Percentiles rank a stretch among this genome's conserved stretches.
Conservation (phyloP, 1,140 invertebrate genomes). For the fruit fly (Drosophila melanogaster) region Release_6_plus_ISO1_MT NC_004354.4:938501-939000, state of each 20-base stretch:
- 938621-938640: constrained; percentile 35
- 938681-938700: not conserved
- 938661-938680: constrained; percentile 9
- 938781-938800: constrained; percentile 32
- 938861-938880: constrained; percentile 17
- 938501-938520: constrained; percentile 1
- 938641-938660: not conserved
- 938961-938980: constrained; percentile 73
- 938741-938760: constrained; percentile 22
- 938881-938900: constrained; percentile 3
- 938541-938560: too few relatives aligned
- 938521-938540: too few relatives aligned
- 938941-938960: constrained; percentile 40
- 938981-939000: constrained; percentile 75
- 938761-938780: constrained; percentile 49
- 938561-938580: too few relatives aligned
- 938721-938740: constrained; percentile 4
- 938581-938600: not conserved
- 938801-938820: constrained; percentile 28
- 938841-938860: not conserved
- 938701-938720: not conserved
- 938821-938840: constrained; percentile 14
- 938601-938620: constrained; percentile 21
- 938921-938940: not conserved
- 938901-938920: constrained; percentile 5